Conservation (phyloP, 2,113 vertebrate genomes). For the Tamias sibiricus region DNA sequence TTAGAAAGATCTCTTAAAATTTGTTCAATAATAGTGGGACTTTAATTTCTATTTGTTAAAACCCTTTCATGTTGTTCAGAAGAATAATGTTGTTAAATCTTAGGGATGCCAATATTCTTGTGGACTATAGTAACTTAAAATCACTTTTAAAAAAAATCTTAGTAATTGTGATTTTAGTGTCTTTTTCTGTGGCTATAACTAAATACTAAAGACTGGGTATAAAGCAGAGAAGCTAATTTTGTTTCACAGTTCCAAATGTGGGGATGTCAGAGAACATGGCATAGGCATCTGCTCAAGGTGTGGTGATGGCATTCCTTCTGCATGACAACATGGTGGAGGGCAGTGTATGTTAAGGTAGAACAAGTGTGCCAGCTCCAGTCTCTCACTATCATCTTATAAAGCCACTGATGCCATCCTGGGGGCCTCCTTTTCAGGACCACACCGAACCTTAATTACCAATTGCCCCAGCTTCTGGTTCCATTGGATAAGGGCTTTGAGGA, state of each 20-base stretch:
- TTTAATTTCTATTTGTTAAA: neutral
- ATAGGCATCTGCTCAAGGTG: neutral
- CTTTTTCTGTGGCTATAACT: neutral
- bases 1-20: neutral
- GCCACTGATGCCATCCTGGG: too few relatives aligned
- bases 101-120: neutral
- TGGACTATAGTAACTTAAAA: neutral
- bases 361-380: too few relatives aligned
- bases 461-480: too few relatives aligned
- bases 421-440: accelerated
- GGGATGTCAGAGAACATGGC: neutral
- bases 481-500: neutral
- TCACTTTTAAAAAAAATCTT: neutral
- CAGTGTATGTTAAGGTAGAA: too few relatives aligned
- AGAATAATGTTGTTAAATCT: neutral
- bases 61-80: neutral
- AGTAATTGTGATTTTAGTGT: neutral
- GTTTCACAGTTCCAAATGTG: neutral
- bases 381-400: neutral
- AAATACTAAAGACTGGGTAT: neutral
- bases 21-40: neutral
- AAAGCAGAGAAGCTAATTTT: neutral
- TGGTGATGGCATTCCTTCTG: neutral
- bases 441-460: neutral
- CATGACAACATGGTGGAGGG: neutral